Percentiles rank a stretch among this genome's conserved stretches.
Evolutionary conservation across 2,888 invertebrate species (phyloP).

Genomic region (Drosophila incognita): DNA sequence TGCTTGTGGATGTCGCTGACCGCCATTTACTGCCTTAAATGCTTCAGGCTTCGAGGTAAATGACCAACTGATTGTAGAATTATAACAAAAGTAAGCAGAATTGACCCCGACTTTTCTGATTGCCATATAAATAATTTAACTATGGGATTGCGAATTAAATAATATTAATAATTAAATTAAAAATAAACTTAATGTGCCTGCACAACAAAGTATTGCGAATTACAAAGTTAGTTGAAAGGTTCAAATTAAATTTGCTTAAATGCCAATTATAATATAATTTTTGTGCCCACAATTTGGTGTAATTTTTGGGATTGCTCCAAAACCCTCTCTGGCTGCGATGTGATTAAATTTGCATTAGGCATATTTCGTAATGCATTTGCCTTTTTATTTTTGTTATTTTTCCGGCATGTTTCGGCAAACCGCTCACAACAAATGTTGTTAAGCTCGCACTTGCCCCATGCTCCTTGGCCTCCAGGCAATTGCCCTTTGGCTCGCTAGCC

Average conservation of each 20-base stretch:
- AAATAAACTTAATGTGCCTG: not conserved
- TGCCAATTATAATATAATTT: not conserved
- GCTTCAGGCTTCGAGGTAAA: slow-evolving; percentile 26
- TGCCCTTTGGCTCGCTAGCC: not conserved
- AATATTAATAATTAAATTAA: not conserved
- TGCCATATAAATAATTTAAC: not conserved
- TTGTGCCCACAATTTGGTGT: not conserved
- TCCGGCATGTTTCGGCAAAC: slow-evolving; percentile 41
- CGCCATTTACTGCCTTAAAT: slow-evolving; percentile 34
- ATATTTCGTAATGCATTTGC: slow-evolving; percentile 36
- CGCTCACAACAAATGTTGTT: slow-evolving; percentile 57
- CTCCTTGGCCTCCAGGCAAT: not conserved
- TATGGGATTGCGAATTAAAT: too few species aligned
- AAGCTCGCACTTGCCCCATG: slow-evolving; percentile 1
- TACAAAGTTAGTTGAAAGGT: not conserved
- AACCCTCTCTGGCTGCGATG: not conserved
- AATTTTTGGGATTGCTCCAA: not conserved
- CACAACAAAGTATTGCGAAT: not conserved
- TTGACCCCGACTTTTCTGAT: slow-evolving; percentile 2
- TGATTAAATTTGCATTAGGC: slow-evolving; percentile 65
- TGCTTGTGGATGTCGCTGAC: slow-evolving; percentile 23
- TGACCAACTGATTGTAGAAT: slow-evolving; percentile 25
- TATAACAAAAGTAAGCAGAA: slow-evolving; percentile 6
- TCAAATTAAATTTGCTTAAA: not conserved
- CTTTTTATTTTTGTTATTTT: slow-evolving; percentile 42